phyloP scores from a whole-genome alignment of 37 sponge, comb jelly and placozoan genomes.

The Aplysina aerophoba region DNA sequence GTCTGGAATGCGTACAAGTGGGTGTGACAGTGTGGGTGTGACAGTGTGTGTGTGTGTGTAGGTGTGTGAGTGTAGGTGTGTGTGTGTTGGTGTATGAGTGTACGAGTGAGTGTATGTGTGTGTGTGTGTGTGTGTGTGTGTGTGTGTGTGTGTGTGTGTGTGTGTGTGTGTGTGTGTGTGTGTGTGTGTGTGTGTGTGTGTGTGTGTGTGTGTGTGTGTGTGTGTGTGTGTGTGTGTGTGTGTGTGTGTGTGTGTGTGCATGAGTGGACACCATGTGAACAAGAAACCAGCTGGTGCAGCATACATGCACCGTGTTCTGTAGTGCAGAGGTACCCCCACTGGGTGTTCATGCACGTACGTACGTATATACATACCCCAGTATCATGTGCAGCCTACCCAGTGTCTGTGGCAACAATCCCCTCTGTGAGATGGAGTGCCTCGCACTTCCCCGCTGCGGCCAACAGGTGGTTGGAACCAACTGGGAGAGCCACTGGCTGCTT shows the following conservation, averaged over 20 bases:
- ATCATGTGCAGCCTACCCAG: not conserved
- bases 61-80: not conserved
- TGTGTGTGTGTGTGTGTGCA: too few species aligned
- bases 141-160: slow-evolving; percentile 50
- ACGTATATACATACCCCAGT: too few species aligned
- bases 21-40: slow-evolving; percentile 18
- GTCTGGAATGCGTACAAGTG: not conserved
- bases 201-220: slow-evolving; percentile 28
- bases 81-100: too few species aligned
- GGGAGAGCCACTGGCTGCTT: not conserved
- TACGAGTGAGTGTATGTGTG: not conserved
- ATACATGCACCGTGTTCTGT: not conserved
- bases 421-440: not conserved
- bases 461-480: not conserved
- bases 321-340: too few species aligned
- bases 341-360: too few species aligned
- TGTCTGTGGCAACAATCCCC: slow-evolving; percentile 22
- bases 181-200: slow-evolving; percentile 26
- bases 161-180: slow-evolving; percentile 54
- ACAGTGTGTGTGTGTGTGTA: not conserved
- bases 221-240: not conserved
- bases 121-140: not conserved
- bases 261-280: too few species aligned
- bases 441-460: too few species aligned
- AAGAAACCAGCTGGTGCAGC: too few species aligned